Evolutionary conservation across 2,888 invertebrate species (phyloP).

Genomic region (Sarcophaga carnaria): DNA sequence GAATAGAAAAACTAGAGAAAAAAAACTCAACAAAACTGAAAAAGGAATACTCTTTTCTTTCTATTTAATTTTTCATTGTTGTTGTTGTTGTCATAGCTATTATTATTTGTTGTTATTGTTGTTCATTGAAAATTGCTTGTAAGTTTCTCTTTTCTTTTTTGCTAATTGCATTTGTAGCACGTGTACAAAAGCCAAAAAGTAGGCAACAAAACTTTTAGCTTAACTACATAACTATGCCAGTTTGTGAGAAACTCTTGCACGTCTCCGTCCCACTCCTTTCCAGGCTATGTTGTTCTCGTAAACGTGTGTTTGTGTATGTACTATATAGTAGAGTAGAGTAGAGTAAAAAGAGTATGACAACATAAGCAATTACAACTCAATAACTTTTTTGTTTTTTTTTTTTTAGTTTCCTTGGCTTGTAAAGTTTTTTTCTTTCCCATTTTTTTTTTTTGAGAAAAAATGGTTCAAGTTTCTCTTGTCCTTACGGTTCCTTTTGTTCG

Average conservation of each 20-base stretch:
- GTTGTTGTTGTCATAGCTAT: neutral
- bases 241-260: neutral
- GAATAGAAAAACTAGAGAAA: neutral
- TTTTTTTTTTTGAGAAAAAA: slow-evolving; percentile 40
- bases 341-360: slow-evolving; percentile 53
- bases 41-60: slow-evolving; percentile 24
- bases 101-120: slow-evolving; percentile 18
- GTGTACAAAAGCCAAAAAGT: slow-evolving; percentile 69
- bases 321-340: neutral
- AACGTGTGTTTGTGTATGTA: slow-evolving; percentile 20
- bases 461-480: slow-evolving; percentile 54
- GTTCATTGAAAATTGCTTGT: slow-evolving; percentile 58
- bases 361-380: slow-evolving; percentile 68
- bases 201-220: slow-evolving; percentile 66
- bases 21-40: too few species aligned
- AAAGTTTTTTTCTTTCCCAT: neutral
- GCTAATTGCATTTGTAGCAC: slow-evolving; percentile 69
- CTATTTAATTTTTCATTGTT: slow-evolving; percentile 27
- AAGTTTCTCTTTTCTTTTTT: slow-evolving; percentile 58
- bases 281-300: neutral
- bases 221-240: slow-evolving; percentile 55
- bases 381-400: slow-evolving; percentile 48
- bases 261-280: neutral
- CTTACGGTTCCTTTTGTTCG: neutral
- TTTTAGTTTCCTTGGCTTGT: neutral